phyloP scores from a whole-genome alignment of 2,797 vertebrate genomes.

The Triplophysa bombifrons region DNA sequence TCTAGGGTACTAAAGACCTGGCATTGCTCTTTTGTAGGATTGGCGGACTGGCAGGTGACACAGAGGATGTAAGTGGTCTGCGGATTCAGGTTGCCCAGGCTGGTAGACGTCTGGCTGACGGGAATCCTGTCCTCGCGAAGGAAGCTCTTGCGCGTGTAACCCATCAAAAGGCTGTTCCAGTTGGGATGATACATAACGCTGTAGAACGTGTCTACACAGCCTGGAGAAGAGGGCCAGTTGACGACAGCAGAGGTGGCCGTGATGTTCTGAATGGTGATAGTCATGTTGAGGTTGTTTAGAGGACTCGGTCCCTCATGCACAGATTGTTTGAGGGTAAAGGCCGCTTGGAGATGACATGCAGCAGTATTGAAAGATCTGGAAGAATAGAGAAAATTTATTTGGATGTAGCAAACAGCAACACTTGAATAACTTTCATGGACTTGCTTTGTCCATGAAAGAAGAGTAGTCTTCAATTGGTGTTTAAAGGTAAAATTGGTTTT shows the following conservation, averaged over 20 bases:
- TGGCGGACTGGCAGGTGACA: conserved; percentile 86
- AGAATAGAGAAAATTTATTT: neutral
- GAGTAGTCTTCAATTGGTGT: neutral
- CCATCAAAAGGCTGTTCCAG: conserved; percentile 83
- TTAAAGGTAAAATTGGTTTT: neutral
- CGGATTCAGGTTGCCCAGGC: conserved; percentile 82
- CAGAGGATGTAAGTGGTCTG: conserved; percentile 87
- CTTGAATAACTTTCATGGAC: neutral
- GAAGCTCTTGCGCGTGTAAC: conserved; percentile 83
- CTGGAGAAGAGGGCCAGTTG: conserved; percentile 78
- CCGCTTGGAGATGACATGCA: neutral
- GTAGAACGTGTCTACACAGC: conserved; percentile 86
- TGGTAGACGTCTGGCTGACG: conserved; percentile 78
- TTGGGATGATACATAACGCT: conserved; percentile 90
- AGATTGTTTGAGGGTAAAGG: neutral
- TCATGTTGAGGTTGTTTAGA: conserved; percentile 69
- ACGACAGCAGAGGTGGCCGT: conserved; percentile 81
- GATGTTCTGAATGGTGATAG: conserved; percentile 81
- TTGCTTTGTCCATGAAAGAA: conserved; percentile 1
- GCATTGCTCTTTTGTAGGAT: conserved; percentile 84
- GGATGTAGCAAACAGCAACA: neutral
- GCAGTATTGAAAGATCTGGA: neutral
- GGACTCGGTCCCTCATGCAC: neutral
- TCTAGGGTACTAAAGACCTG: conserved; percentile 82
- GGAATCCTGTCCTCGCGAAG: conserved; percentile 86